Base-by-base conservation (phyloP, 1,140 invertebrate species). In the Drosophila sp. region DNA sequence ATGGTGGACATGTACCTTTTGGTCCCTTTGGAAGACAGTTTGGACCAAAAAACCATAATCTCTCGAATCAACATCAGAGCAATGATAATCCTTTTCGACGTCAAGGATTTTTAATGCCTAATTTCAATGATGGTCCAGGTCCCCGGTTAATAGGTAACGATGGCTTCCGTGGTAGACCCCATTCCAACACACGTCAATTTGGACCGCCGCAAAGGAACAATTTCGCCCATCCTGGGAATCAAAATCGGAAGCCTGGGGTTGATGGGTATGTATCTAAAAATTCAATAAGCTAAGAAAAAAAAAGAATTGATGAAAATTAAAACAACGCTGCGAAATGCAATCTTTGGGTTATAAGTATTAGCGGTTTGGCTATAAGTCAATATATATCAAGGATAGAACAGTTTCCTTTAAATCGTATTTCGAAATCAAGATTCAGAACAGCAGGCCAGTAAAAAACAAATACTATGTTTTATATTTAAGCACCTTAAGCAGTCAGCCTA, bases 21-120 rank as follows among this genome's bases (percentile, higher is more conserved):
- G 35, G 35, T 38, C 77, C 61, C 23, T 50, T 69, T 41, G 50
- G 71, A n/a, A 74, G 75, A 4, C 71, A 70, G 44, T 72, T 66
- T 57, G 73, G 69, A 27, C 66, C 77, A 7, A 69, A 69, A 11
- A 68, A 64, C 35, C n/a, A 8, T 25, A 65, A 70, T n/a, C 67
- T 55, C 17, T 60, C 68, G 4, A 60, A 66, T 11, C 62, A 57
- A 8, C 79, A 67, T 47, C 41, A 32, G 2, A 77, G 70, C 29
- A 76, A 55, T 62, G 76, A 81, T 40, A 87, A 87, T 72, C 83
- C 83, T 3, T 87, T 87, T 47, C 65, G 79, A 38, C 79, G 83
- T 5, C 80, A 76, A 1, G 56, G 68, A 35, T 56, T 64, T 1
- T 60, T 67, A 5, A 29, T 47, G 1, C 76, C 83, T n/a, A 61